Percentiles rank a stretch among this genome's conserved stretches.
Evolutionary conservation across 2,888 invertebrate species (phyloP).

Genomic region (Seira ritae): DNA sequence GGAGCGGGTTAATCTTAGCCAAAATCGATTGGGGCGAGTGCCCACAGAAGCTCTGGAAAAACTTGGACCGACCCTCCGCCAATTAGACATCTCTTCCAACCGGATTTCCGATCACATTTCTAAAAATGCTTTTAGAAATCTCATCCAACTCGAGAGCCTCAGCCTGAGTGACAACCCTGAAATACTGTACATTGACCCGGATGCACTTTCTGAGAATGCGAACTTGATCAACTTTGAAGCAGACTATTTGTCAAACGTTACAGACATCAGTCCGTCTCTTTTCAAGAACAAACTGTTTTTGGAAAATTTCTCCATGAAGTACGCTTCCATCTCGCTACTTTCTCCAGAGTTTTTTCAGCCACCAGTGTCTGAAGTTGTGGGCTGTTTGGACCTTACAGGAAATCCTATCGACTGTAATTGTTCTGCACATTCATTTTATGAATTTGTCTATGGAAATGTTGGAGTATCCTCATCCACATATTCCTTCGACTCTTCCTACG

Average conservation of each 20-base stretch:
- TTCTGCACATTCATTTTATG: conserved; percentile 60
- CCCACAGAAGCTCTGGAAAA: conserved; percentile 67
- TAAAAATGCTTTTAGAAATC: conserved; percentile 61
- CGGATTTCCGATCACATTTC: conserved; percentile 66
- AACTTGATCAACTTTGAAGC: conserved; percentile 68
- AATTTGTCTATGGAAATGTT: conserved; percentile 52
- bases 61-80: conserved; percentile 65
- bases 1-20: conserved; percentile 67
- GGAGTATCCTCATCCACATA: conserved; percentile 26
- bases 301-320: conserved; percentile 65
- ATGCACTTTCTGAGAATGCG: conserved; percentile 64
- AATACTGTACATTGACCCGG: conserved; percentile 61
- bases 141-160: conserved; percentile 59
- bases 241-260: conserved; percentile 69
- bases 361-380: conserved; percentile 25
- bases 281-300: conserved; percentile 65
- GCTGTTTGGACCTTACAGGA: conserved; percentile 62
- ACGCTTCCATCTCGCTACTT: conserved; percentile 62
- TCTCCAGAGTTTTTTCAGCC: conserved; percentile 62
- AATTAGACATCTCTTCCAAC: conserved; percentile 69
- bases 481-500: conserved; percentile 17
- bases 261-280: conserved; percentile 60
- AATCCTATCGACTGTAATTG: conserved; percentile 71
- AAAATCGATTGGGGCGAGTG: conserved; percentile 68
- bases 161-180: conserved; percentile 68